These are phyloP conservation scores for Girardia tigrina DNA, from an alignment of 2,888 invertebrate genomes.

Conservation along the genomic window DNA sequence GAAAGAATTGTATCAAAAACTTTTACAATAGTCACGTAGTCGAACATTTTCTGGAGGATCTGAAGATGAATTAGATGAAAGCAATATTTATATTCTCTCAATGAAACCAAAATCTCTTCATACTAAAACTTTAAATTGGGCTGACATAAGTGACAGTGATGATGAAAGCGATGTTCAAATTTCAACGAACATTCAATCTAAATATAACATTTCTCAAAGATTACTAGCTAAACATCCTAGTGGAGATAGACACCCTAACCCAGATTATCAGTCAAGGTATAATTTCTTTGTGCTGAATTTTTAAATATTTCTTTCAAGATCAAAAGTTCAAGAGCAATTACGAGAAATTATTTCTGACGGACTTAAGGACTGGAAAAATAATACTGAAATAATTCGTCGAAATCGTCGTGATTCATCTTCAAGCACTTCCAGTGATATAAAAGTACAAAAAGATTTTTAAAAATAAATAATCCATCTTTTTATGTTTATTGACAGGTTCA, in stretches of 20 bases:
- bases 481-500: not conserved
- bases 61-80: conserved; percentile 3
- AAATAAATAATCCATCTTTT: too few relatives aligned
- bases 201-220: not conserved
- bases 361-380: not conserved
- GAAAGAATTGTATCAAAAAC: too few relatives aligned
- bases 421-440: conserved; percentile 3
- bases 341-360: conserved; percentile 2
- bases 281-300: not conserved
- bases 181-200: not conserved
- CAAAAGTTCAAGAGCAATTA: not conserved
- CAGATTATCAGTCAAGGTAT: not conserved
- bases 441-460: too few relatives aligned
- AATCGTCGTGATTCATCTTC: not conserved
- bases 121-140: not conserved
- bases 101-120: not conserved
- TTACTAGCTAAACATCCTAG: not conserved
- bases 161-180: not conserved
- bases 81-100: conserved; percentile 1
- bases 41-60: conserved; percentile 5
- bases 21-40: conserved; percentile 23
- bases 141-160: not conserved
- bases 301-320: not conserved
- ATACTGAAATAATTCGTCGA: not conserved
- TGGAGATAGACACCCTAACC: not conserved